Percentiles rank a stretch among this genome's conserved stretches.
Conservation (phyloP, 2,888 invertebrate genomes). For the Lasius platythorax region DNA sequence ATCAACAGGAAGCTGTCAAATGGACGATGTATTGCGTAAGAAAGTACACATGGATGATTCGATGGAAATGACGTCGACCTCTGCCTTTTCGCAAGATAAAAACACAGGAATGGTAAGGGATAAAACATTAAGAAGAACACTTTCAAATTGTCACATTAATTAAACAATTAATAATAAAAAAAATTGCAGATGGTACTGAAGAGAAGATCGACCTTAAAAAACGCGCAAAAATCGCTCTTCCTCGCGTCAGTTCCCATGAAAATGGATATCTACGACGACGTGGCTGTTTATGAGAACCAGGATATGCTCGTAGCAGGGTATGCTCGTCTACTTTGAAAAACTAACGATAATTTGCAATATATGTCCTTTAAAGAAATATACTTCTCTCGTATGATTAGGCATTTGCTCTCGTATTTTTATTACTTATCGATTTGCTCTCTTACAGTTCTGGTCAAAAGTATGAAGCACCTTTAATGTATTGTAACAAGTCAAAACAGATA, state of each 20-base stretch:
- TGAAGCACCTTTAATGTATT: constrained; percentile 16
- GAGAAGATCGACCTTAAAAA: constrained; percentile 67
- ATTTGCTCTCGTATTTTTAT: not conserved
- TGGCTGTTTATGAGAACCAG: constrained; percentile 62
- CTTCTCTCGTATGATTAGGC: not conserved
- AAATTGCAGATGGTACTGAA: constrained; percentile 67
- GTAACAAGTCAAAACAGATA: not conserved
- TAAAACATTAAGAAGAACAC: not conserved
- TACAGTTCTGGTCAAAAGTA: constrained; percentile 18
- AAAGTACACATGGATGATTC: constrained; percentile 31
- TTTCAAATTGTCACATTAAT: not conserved
- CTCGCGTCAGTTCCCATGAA: constrained; percentile 62
- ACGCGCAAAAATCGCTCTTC: constrained; percentile 67
- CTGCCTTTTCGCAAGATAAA: not conserved
- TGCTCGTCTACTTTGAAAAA: not conserved
- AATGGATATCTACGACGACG: constrained; percentile 63
- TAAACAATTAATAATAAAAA: not conserved
- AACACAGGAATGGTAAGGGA: constrained; percentile 58
- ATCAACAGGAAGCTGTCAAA: constrained; percentile 51
- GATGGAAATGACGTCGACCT: constrained; percentile 55
- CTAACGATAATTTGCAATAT: not conserved
- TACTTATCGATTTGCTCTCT: not conserved
- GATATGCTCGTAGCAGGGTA: constrained; percentile 49
- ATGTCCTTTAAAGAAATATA: not conserved
- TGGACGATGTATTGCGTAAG: constrained; percentile 42